A percentile compares a stretch with the other conserved stretches of the same genome.
Evolutionary conservation across 2,888 invertebrate genomes (phyloP).

Genomic region (Melipona beecheii): DNA sequence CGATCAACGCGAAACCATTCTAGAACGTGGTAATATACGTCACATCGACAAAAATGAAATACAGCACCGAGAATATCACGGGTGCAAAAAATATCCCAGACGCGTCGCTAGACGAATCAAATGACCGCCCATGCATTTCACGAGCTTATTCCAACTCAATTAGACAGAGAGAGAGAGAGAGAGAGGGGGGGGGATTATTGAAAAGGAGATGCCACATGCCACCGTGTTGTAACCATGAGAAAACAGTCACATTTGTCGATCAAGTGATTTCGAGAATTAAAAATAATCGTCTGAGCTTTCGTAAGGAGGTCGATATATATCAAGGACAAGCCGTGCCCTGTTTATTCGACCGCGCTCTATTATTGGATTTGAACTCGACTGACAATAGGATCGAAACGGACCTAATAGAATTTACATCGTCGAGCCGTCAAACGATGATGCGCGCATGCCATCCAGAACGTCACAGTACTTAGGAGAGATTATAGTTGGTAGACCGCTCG

Average conservation of each 20-base stretch:
- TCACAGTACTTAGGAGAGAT: conserved; percentile 19
- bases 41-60: conserved; percentile 38
- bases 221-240: conserved; percentile 24
- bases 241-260: conserved; percentile 45
- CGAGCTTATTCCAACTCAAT: conserved; percentile 10
- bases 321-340: conserved; percentile 59
- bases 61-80: conserved; percentile 33
- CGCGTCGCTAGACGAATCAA: conserved; percentile 51
- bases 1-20: conserved; percentile 4
- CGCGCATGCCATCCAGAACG: conserved; percentile 5
- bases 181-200: too few relatives aligned
- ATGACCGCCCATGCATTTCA: conserved; percentile 29
- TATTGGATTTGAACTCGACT: conserved; percentile 56
- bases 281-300: conserved; percentile 59
- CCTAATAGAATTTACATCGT: conserved; percentile 57
- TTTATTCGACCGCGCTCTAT: conserved; percentile 60
- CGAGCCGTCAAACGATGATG: conserved; percentile 2
- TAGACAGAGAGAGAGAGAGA: not conserved
- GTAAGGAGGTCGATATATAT: conserved; percentile 63
- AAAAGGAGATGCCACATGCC: not conserved
- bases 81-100: conserved; percentile 49
- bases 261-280: conserved; percentile 64
- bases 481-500: conserved; percentile 11
- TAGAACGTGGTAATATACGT: conserved; percentile 13
- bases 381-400: conserved; percentile 59